A percentile compares a stretch with the other conserved stretches of the same genome.
phyloP scores from a whole-genome alignment of 2,888 invertebrate species.

The Chloromyia formosa region DNA sequence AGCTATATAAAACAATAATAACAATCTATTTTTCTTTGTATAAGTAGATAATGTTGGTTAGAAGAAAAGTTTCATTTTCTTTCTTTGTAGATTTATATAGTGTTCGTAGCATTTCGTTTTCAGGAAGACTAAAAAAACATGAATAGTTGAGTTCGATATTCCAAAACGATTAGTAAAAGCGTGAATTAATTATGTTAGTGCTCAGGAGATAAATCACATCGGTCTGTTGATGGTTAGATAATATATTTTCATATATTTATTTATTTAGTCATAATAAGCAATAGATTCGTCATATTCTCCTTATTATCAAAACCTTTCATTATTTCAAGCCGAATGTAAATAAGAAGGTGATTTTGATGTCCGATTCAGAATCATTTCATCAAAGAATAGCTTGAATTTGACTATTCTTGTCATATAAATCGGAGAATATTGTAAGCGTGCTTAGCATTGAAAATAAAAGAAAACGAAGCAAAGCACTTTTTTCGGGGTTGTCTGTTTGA shows the following conservation, averaged over 20 bases:
- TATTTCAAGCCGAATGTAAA: slow-evolving; percentile 43
- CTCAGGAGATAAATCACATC: too few relatives aligned
- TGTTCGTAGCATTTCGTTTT: not conserved
- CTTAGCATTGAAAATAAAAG: slow-evolving; percentile 29
- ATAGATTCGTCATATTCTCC: slow-evolving; percentile 4
- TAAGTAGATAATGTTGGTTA: slow-evolving; percentile 5
- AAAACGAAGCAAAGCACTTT: slow-evolving; percentile 36
- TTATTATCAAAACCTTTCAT: slow-evolving; percentile 44
- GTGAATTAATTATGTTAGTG: too few relatives aligned
- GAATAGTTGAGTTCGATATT: too few relatives aligned
- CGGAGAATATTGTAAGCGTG: not conserved
- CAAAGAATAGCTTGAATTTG: too few relatives aligned
- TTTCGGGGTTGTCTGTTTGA: not conserved
- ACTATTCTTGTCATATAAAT: too few relatives aligned
- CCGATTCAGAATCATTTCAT: slow-evolving; percentile 15
- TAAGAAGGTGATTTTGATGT: slow-evolving; percentile 45
- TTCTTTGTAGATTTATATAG: not conserved
- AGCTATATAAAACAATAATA: slow-evolving; percentile 5
- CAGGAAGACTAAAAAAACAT: slow-evolving; percentile 3
- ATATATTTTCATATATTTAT: too few relatives aligned
- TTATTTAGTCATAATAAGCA: too few relatives aligned
- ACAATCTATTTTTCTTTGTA: slow-evolving; percentile 8
- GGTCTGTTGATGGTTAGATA: too few relatives aligned
- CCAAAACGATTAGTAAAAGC: too few relatives aligned
- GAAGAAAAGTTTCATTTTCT: not conserved